Evolutionary conservation across 2,113 vertebrate species (phyloP).

Genomic region (Tachycineta bicolor): DNA sequence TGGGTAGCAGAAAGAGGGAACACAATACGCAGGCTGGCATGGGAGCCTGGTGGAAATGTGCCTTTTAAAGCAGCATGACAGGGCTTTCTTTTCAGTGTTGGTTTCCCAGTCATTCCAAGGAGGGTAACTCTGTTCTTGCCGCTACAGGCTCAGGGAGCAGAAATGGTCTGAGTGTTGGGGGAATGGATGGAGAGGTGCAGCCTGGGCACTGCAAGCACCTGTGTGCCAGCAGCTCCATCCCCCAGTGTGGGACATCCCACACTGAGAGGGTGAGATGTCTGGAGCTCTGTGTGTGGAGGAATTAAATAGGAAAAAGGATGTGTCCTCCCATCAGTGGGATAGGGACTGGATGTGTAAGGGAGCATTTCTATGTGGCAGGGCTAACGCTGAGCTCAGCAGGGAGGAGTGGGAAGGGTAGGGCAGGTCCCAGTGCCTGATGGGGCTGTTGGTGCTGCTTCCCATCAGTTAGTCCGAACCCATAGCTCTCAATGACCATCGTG

Average conservation of each 20-base stretch:
- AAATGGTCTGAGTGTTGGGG: neutral
- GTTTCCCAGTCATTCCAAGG: neutral
- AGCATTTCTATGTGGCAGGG: neutral
- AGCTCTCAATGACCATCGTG: fast-evolving
- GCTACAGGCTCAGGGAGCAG: neutral
- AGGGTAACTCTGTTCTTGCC: neutral
- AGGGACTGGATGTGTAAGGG: neutral
- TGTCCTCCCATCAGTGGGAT: neutral
- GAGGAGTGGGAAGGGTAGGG: neutral
- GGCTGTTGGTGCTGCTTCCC: neutral
- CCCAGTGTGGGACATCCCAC: fast-evolving
- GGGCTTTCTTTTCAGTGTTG: neutral
- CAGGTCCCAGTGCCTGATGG: neutral
- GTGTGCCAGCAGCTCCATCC: neutral
- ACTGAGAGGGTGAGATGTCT: fast-evolving
- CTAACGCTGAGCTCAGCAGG: neutral
- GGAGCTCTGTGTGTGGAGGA: neutral
- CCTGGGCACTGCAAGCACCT: fast-evolving
- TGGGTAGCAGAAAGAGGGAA: neutral
- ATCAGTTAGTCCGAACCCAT: neutral
- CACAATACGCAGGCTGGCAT: neutral
- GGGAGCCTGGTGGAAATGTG: neutral
- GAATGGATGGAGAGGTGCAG: neutral
- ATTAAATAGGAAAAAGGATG: neutral
- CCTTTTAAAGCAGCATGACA: neutral